Base-by-base conservation (phyloP, 30 jellyfish, hydroid and myxozoan species). In the Cassiopea xamachana region DNA sequence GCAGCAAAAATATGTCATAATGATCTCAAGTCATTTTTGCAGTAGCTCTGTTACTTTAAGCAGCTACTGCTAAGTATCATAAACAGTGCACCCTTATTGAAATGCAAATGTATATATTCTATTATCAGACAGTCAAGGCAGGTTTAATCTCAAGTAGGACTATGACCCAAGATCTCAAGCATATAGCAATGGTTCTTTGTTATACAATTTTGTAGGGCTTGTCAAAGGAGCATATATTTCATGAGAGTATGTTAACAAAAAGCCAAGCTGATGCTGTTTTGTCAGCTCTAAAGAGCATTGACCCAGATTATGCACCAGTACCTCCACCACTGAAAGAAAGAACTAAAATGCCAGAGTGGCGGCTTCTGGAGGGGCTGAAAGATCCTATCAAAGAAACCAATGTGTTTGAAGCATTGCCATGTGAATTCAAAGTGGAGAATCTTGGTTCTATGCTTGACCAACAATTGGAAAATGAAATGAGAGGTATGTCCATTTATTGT, bases 391-490 rank as follows among this genome's bases (percentile, higher is more conserved):
- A 27, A 2, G 84, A 77, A 48, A 79, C 64, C 43, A n/a, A 6
- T 10, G 89, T 46, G 15, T 49, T 43, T 49, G 87, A 61, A 62
- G 72, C 83, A 1, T 83, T 77, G 51, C 59, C 74, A 7, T 74
- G 87, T 46, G 82, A 81, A 16, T 16, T 75, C 75, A 72, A 49
- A 39, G 69, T 47, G 6, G 70, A 76, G 5, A 81, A 91, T n/a
- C 77, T 84, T 44, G 47, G 60, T 48, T 48, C 69, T 27, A 47
- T 91, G 72, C 62, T 78, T 73, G 84, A 83, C n/a, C 46, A 83
- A 45, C 97, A 91, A 50, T 51, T 91, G 83, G 90, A 82, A 61
- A 82, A 74, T 55, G 97, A 91, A 83, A 60, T 76, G 46, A 74
- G 73, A 74, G 97, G 97, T 91, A 67, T 19, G 73, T 7, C 18